A percentile compares a stretch with the other conserved stretches of the same genome.
Conservation (phyloP, 92 coral and sea anemone species). For the Zoanthus sociatus region DNA sequence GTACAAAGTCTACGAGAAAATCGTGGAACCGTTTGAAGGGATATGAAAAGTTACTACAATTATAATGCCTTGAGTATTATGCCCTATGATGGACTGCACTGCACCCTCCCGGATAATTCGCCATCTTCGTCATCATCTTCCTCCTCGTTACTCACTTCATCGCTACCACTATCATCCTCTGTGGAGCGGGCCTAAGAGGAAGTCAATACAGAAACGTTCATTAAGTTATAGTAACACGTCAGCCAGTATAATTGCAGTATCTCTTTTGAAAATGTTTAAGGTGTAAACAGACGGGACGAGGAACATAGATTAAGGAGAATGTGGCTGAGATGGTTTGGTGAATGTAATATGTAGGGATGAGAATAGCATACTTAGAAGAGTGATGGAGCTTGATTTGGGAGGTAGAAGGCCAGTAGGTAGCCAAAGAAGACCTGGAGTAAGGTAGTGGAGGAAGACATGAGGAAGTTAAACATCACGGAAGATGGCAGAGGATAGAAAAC, state of each 20-base stretch:
- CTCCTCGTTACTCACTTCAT: conserved; percentile 72
- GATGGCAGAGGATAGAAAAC: too few species aligned
- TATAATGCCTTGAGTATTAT: background rate
- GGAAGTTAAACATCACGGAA: too few species aligned
- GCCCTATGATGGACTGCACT: conserved; percentile 88
- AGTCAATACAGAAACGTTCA: background rate
- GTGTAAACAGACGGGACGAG: too few species aligned
- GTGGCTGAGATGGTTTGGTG: too few species aligned
- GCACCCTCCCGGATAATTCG: conserved; percentile 73
- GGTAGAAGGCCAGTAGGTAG: too few species aligned
- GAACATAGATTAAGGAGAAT: too few species aligned
- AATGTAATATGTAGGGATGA: too few species aligned
- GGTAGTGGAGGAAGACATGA: too few species aligned
- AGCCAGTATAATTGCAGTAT: background rate
- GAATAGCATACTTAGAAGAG: too few species aligned
- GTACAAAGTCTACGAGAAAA: background rate
- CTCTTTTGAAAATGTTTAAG: background rate
- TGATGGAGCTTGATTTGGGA: too few species aligned
- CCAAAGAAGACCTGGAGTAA: too few species aligned
- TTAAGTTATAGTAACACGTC: background rate
- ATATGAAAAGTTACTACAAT: too few species aligned
- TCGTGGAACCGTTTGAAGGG: background rate
- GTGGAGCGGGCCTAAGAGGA: conserved; percentile 20
- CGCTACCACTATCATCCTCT: conserved; percentile 79
- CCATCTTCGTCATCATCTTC: conserved; percentile 85